Percentiles rank a stretch among this genome's conserved stretches.
Conservation (phyloP, 53 echinoderm and acorn worm genomes). For the Stichopus horrens region DNA sequence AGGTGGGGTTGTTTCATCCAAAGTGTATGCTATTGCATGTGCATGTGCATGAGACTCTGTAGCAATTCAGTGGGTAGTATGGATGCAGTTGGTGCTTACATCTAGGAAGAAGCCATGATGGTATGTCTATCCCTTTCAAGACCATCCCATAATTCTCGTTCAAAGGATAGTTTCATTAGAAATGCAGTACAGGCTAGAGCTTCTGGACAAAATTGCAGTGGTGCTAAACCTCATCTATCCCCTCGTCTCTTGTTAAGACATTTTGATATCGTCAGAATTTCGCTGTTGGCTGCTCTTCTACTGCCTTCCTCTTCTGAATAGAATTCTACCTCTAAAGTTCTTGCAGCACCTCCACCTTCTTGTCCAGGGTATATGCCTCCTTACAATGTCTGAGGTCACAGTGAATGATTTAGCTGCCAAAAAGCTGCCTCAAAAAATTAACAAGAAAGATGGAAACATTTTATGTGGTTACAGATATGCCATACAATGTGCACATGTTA, state of each 20-base stretch:
- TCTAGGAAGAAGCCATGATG: constrained; percentile 2
- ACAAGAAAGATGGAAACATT: constrained; percentile 15
- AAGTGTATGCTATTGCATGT: constrained; percentile 52
- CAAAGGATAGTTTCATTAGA: not conserved
- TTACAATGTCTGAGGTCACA: constrained; percentile 1
- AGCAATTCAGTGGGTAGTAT: constrained; percentile 63
- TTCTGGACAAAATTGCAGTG: constrained; percentile 23
- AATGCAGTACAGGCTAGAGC: constrained; percentile 11
- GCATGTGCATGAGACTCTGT: constrained; percentile 63
- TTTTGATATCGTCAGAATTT: constrained; percentile 39
- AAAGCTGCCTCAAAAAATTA: not conserved
- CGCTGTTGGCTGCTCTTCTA: constrained; percentile 36
- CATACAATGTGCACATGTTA: constrained; percentile 22
- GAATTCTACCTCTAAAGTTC: not conserved
- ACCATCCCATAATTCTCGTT: not conserved
- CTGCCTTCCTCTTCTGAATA: not conserved
- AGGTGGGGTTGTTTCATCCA: constrained; percentile 8
- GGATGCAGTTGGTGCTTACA: constrained; percentile 48
- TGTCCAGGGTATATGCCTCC: constrained; percentile 25
- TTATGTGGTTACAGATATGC: not conserved
- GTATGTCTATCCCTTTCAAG: constrained; percentile 19
- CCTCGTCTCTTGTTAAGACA: not conserved
- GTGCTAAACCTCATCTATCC: constrained; percentile 4
- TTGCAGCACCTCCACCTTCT: constrained; percentile 10
- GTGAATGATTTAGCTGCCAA: not conserved